phyloP scores from a whole-genome alignment of 64 coral and sea anemone genomes.

The Platygyra sinensis region DNA sequence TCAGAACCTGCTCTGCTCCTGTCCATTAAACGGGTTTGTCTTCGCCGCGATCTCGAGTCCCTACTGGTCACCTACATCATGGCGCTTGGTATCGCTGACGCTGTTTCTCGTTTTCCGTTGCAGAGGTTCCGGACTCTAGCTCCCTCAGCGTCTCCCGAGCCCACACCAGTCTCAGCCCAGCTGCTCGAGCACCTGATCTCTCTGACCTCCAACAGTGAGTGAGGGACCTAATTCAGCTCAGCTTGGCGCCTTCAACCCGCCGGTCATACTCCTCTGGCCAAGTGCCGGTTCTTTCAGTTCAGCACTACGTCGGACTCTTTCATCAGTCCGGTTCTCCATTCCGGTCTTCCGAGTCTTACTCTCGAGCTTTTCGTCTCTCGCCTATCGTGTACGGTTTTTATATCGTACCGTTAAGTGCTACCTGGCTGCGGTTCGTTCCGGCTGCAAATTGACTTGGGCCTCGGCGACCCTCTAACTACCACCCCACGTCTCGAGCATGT shows the following conservation, averaged over 20 bases:
- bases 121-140: neutral
- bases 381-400: neutral
- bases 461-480: neutral
- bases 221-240: neutral
- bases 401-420: neutral
- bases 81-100: no score
- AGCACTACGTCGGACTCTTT: neutral
- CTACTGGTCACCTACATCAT: no score
- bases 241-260: neutral
- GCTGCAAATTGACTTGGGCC: constrained; percentile 25
- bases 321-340: neutral
- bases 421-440: constrained; percentile 16
- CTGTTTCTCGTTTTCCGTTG: no score
- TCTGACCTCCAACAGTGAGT: neutral
- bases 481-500: neutral
- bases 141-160: neutral
- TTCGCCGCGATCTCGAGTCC: no score
- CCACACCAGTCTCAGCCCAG: neutral
- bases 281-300: neutral
- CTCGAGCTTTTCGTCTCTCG: neutral
- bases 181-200: neutral
- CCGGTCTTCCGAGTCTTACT: constrained; percentile 13
- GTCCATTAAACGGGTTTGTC: no score
- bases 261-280: neutral
- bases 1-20: no score